Conservation (phyloP, 1,140 invertebrate species). For the Sinella curviseta region DNA sequence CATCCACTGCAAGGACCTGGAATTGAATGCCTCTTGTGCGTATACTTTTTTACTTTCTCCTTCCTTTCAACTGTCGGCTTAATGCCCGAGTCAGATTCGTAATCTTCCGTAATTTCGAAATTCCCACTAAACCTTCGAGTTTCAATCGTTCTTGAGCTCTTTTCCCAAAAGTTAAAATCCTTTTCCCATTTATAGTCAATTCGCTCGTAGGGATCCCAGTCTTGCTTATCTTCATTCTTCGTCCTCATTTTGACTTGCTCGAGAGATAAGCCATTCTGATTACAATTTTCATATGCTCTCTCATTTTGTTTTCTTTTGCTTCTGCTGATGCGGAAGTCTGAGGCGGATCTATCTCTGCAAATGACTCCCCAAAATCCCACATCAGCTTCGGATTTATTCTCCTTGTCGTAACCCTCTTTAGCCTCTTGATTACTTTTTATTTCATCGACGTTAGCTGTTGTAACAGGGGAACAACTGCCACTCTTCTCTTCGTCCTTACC, state of each 20-base stretch:
- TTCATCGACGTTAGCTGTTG: neutral
- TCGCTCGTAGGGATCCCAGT: constrained; percentile 29
- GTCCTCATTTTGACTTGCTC: neutral
- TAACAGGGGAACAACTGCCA: neutral
- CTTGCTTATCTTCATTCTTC: neutral
- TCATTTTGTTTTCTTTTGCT: neutral
- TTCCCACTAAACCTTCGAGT: constrained; percentile 32
- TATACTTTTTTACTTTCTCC: neutral
- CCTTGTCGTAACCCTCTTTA: constrained; percentile 5
- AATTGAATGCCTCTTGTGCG: constrained; percentile 35
- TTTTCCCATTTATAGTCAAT: constrained; percentile 36
- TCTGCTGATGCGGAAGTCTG: neutral
- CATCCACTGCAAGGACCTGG: neutral
- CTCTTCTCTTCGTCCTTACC: neutral
- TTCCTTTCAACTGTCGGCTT: neutral
- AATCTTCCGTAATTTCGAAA: constrained; percentile 39
- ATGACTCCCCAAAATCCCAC: constrained; percentile 32
- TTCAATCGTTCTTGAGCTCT: constrained; percentile 27
- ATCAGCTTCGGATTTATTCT: neutral
- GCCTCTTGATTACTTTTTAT: constrained; percentile 16
- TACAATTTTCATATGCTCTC: neutral
- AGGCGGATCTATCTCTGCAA: neutral
- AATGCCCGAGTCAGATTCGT: constrained; percentile 36
- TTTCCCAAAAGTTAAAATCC: constrained; percentile 42
- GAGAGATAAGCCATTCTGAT: neutral